Base-by-base conservation (phyloP, 2,888 invertebrate species). In the Acronicta alni region DNA sequence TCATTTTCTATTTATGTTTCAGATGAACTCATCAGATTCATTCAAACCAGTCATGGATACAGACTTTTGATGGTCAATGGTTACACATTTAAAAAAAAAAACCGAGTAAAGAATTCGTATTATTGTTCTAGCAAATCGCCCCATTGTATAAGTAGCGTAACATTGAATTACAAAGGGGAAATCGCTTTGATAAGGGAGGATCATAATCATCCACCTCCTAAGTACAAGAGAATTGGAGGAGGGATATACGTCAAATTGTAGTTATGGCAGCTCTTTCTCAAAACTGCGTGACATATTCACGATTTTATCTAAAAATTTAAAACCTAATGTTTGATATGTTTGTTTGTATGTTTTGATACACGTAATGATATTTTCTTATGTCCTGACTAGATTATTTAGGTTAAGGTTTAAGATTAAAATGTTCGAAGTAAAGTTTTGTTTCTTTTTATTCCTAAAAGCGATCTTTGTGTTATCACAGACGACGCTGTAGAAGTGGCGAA, bases 91-190 rank as follows among this genome's bases (percentile, higher is more conserved):
- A 63, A 55, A 8, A 56, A 35, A 14, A 52, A 53, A 12, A 59
- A 61, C 6, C 41, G 48, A 3, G 9, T 47, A 5, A 47, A 38
- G 15, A 30, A 53, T 9, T 61, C 26, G 7, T 63, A 66, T 15
- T 72, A 72, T 38, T 75, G 75, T 30, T 56, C 67, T 3, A 67
- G 49, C 38, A 67, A 42, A 20, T 0, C 35, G 0, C 14, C 10
- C 5, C 30, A 49, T 10, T 65, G 57, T 37, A 53, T 57, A 38
- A 54, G 56, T 35, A 52, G 8, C 2, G 48, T 53, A 3, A 39
- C 32, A 12, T 15, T 68, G 6, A 52, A 15, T 20, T 37, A 46
- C 10, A 38, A 57, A 14, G 57, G 47, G 5, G 3, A 0, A 5
- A 46, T 60, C 1, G 9, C 26, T 15, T 32, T 9, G 16, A 23